Percentiles rank a stretch among this genome's conserved stretches.
phyloP scores from a whole-genome alignment of 2,797 vertebrate genomes.

The Lithobates pipiens region DNA sequence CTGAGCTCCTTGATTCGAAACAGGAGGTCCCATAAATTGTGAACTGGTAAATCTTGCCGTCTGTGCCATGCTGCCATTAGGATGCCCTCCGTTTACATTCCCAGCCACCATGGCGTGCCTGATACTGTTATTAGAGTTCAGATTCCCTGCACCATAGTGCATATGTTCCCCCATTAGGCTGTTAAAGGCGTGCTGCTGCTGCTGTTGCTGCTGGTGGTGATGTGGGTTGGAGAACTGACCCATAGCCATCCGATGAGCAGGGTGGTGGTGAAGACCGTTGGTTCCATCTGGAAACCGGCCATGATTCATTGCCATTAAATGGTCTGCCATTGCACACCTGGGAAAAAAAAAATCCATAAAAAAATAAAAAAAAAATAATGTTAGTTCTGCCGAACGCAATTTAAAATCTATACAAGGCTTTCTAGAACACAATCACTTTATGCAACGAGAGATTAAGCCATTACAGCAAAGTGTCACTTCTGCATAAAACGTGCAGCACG shows the following conservation, averaged over 20 bases:
- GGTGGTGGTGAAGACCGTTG: constrained; percentile 84
- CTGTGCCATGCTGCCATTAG: constrained; percentile 77
- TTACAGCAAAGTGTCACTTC: background rate
- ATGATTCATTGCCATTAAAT: constrained; percentile 90
- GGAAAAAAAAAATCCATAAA: constrained; percentile 60
- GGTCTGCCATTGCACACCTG: constrained; percentile 85
- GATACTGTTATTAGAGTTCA: constrained; percentile 80
- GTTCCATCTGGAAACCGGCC: constrained; percentile 85
- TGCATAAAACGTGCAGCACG: background rate
- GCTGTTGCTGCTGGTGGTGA: constrained; percentile 79
- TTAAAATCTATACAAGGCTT: background rate
- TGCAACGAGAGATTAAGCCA: background rate
- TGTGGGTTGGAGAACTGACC: constrained; percentile 80
- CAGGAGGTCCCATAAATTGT: constrained; percentile 81
- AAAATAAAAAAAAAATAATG: too few species aligned
- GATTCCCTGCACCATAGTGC: constrained; percentile 82
- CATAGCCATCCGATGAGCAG: constrained; percentile 84
- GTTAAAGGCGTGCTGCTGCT: constrained; percentile 80
- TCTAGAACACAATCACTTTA: background rate
- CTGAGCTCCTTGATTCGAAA: constrained; percentile 80
- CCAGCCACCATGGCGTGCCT: constrained; percentile 83
- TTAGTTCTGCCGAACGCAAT: constrained; percentile 3
- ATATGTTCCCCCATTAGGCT: constrained; percentile 84
- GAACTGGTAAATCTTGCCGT: constrained; percentile 80
- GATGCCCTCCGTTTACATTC: constrained; percentile 79